A percentile compares a stretch with the other conserved stretches of the same genome.
Evolutionary conservation across 2,113 vertebrate species (phyloP).

Genomic region (Benitochromis conjunctus): DNA sequence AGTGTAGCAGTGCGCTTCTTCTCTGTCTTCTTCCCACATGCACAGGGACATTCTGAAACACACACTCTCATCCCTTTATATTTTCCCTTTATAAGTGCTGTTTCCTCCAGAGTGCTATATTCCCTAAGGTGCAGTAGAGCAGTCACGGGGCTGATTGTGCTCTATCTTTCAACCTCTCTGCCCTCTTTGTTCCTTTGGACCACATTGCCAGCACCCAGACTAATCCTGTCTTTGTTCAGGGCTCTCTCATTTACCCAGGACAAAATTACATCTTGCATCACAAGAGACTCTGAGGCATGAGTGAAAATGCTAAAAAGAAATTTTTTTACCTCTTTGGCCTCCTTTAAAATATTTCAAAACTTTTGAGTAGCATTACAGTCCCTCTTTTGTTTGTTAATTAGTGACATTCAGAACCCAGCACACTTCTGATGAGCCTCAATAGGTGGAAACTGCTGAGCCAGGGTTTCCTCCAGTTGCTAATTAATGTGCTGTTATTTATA

Average conservation of each 20-base stretch:
- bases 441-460: conserved; percentile 21
- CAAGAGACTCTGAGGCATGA: background rate
- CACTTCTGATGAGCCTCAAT: background rate
- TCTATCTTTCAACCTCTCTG: conserved; percentile 54
- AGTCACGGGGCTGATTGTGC: conserved; percentile 58
- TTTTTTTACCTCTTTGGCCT: background rate
- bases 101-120: conserved; percentile 48
- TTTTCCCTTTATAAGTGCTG: conserved; percentile 40
- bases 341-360: background rate
- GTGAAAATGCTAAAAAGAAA: background rate
- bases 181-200: conserved; percentile 56
- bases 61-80: conserved; percentile 15
- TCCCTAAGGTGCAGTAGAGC: conserved; percentile 49
- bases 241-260: conserved; percentile 48
- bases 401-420: background rate
- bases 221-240: conserved; percentile 61
- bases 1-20: background rate
- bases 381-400: background rate
- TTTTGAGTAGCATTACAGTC: background rate
- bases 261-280: conserved; percentile 43
- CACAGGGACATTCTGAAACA: background rate
- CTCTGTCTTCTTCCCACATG: background rate
- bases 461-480: conserved; percentile 34
- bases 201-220: conserved; percentile 40
- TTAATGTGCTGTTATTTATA: conserved; percentile 41